Conservation (phyloP, 2,797 vertebrate species). For the Karalla daura region DNA sequence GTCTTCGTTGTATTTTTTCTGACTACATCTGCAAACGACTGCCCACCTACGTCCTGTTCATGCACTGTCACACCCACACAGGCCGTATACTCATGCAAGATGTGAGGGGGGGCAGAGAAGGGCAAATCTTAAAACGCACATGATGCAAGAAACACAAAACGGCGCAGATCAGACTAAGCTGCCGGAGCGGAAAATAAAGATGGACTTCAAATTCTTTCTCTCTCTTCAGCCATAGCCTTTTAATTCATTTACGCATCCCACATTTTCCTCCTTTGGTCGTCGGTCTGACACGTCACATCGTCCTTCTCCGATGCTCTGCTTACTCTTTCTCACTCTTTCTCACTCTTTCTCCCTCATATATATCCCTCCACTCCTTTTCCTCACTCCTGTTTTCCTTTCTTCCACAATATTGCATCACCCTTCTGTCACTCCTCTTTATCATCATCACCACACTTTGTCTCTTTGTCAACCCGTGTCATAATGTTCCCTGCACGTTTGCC, state of each 20-base stretch:
- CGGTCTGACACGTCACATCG: constrained; percentile 45
- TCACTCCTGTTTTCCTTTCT: not conserved
- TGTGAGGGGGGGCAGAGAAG: not conserved
- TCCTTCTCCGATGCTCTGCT: constrained; percentile 25
- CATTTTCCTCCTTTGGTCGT: constrained; percentile 52
- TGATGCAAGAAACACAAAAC: constrained; percentile 20
- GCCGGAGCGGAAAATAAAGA: constrained; percentile 12
- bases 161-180: constrained; percentile 2
- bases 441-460: constrained; percentile 15
- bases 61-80: not conserved
- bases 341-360: constrained; percentile 1
- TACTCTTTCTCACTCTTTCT: constrained; percentile 28
- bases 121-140: not conserved
- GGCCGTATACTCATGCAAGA: not conserved
- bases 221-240: constrained; percentile 51
- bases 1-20: not conserved
- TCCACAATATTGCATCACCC: not conserved
- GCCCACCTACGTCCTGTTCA: not conserved
- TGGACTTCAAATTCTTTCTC: constrained; percentile 31
- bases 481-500: constrained; percentile 76
- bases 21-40: not conserved
- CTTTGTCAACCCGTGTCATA: constrained; percentile 56
- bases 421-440: not conserved
- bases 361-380: not conserved
- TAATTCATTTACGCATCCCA: constrained; percentile 56